phyloP scores from a whole-genome alignment of 1,140 invertebrate species.

The Procambarus clarkii region DNA sequence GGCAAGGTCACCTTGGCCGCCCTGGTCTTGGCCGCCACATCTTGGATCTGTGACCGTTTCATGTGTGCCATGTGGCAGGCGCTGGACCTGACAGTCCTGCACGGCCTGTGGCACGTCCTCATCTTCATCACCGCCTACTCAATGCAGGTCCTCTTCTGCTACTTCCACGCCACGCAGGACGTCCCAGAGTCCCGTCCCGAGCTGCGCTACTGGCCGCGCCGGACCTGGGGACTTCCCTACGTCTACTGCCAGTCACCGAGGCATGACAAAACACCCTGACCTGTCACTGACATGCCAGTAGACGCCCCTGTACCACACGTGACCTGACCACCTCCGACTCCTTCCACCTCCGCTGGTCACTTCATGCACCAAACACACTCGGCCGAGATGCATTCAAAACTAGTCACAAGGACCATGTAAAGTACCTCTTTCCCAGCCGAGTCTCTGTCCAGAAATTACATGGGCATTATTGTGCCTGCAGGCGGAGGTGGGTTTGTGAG shows the following conservation, averaged over 20 bases:
- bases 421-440: too few species aligned
- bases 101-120: constrained; percentile 87
- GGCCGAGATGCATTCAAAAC: too few species aligned
- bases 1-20: constrained; percentile 82
- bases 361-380: too few species aligned
- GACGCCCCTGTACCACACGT: too few species aligned
- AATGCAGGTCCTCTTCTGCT: constrained; percentile 85
- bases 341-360: too few species aligned
- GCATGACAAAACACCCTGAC: constrained; percentile 48
- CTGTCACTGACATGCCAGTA: background rate
- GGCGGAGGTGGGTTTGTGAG: too few species aligned
- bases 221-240: constrained; percentile 59
- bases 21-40: constrained; percentile 83
- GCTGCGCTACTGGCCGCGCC: constrained; percentile 85
- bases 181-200: constrained; percentile 82
- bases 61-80: constrained; percentile 87
- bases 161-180: constrained; percentile 81
- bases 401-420: too few species aligned
- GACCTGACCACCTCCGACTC: too few species aligned
- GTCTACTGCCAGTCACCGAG: constrained; percentile 44
- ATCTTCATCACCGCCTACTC: constrained; percentile 87
- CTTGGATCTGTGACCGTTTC: constrained; percentile 86
- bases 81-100: constrained; percentile 86
- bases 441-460: too few species aligned
- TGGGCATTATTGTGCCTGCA: too few species aligned